Conservation (phyloP, 2,888 invertebrate species). For the Eutolmus rufibarbis region DNA sequence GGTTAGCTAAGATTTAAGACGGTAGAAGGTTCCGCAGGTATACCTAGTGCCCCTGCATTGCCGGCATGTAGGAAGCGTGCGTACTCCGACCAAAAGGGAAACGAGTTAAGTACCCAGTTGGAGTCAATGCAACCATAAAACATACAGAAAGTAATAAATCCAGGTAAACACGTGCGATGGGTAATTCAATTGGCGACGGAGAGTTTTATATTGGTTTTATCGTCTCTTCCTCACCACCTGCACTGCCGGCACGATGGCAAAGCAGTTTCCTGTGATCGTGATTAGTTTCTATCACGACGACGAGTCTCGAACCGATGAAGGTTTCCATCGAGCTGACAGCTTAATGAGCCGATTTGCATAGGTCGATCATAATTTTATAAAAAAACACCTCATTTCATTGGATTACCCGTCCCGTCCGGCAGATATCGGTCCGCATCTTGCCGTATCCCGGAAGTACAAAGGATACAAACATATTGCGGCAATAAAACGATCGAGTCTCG, state of each 20-base stretch:
- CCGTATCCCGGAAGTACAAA: neutral
- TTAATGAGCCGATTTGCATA: slow-evolving; percentile 6
- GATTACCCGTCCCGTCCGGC: neutral
- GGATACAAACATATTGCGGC: neutral
- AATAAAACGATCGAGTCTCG: neutral
- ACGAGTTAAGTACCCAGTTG: neutral
- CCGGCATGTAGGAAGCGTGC: neutral
- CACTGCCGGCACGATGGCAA: neutral
- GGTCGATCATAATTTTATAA: neutral
- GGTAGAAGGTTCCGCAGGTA: neutral
- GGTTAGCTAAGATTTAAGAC: neutral
- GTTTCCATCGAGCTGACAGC: neutral
- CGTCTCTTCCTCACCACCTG: neutral
- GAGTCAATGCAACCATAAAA: neutral
- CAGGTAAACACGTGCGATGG: neutral
- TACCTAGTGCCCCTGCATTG: neutral
- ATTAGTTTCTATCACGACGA: neutral
- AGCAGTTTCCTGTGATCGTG: neutral
- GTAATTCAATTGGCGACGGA: neutral
- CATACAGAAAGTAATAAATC: neutral
- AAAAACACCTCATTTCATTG: neutral
- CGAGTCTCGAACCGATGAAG: neutral
- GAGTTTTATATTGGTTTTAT: neutral
- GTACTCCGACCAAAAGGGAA: neutral
- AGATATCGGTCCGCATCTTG: neutral